These are phyloP conservation scores for Pseudomugil gertrudae DNA, from an alignment of 2,797 vertebrate species.

Conservation along the genomic window DNA sequence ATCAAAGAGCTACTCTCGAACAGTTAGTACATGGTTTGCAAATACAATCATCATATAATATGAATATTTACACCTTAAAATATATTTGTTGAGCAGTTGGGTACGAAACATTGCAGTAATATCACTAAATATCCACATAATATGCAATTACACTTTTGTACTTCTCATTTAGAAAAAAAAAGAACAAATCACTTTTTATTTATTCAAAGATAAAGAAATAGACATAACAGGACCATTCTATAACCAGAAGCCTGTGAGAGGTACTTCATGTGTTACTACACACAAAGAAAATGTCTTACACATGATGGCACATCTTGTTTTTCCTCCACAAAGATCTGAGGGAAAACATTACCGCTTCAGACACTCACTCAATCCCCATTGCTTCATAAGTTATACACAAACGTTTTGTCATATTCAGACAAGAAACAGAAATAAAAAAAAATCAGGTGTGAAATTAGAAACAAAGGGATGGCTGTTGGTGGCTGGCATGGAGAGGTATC, in stretches of 20 bases:
- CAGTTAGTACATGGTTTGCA: conserved; percentile 80
- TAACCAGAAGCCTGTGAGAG: conserved; percentile 75
- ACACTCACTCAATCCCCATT: conserved; percentile 39
- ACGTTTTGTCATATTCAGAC: conserved; percentile 54
- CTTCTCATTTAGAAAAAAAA: conserved; percentile 76
- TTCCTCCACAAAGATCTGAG: conserved; percentile 60
- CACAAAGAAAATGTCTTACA: conserved; percentile 72
- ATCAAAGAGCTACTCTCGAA: conserved; percentile 78
- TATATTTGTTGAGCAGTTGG: conserved; percentile 80
- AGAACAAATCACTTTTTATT: conserved; percentile 62
- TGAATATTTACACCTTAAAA: conserved; percentile 84
- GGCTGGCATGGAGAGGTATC: conserved; percentile 54
- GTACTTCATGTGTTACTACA: conserved; percentile 78
- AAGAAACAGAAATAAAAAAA: conserved; percentile 52
- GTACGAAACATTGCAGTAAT: conserved; percentile 82
- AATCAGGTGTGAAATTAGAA: conserved; percentile 57
- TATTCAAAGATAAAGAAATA: conserved; percentile 67
- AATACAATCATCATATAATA: conserved; percentile 82
- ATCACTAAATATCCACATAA: conserved; percentile 81
- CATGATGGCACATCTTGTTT: conserved; percentile 69
- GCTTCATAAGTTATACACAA: conserved; percentile 54
- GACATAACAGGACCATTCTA: conserved; percentile 71
- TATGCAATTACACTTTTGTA: conserved; percentile 78
- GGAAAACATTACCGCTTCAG: conserved; percentile 57
- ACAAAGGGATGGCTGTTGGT: conserved; percentile 56